Evolutionary conservation across 2,888 invertebrate species (phyloP).

Genomic region (Ectemnius cavifrons): DNA sequence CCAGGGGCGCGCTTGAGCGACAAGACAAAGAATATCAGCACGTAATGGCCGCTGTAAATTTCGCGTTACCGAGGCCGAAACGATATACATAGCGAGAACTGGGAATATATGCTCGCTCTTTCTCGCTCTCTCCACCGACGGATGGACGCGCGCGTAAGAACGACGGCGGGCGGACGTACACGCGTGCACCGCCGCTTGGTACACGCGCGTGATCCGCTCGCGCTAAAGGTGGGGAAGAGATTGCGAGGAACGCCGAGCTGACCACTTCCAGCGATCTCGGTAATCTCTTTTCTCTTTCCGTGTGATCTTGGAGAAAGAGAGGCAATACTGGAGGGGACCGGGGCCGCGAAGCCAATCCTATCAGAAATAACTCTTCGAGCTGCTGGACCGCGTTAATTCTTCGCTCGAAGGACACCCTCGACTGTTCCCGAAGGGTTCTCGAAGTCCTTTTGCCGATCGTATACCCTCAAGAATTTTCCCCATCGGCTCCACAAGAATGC

Average conservation of each 20-base stretch:
- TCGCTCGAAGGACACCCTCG: slow-evolving; percentile 29
- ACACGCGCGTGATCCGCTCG: neutral
- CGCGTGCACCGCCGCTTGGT: slow-evolving; percentile 11
- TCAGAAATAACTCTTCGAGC: slow-evolving; percentile 25
- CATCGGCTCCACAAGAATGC: slow-evolving; percentile 7
- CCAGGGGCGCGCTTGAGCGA: slow-evolving; percentile 64
- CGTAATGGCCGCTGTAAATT: slow-evolving; percentile 74
- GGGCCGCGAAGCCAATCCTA: slow-evolving; percentile 8
- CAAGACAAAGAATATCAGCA: slow-evolving; percentile 74
- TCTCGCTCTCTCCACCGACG: slow-evolving; percentile 16
- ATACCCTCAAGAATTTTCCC: neutral
- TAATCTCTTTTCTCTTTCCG: slow-evolving; percentile 11
- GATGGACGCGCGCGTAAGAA: slow-evolving; percentile 35
- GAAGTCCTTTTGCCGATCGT: slow-evolving; percentile 11
- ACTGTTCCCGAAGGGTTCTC: slow-evolving; percentile 12
- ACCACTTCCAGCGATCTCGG: slow-evolving; percentile 14
- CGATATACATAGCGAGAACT: slow-evolving; percentile 10
- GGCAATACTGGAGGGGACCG: neutral
- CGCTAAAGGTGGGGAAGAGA: slow-evolving; percentile 8
- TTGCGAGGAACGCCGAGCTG: slow-evolving; percentile 24
- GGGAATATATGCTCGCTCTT: no score
- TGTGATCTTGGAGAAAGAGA: slow-evolving; percentile 4
- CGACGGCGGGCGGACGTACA: neutral
- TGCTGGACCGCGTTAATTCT: slow-evolving; percentile 18
- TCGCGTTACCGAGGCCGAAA: slow-evolving; percentile 63